Base-by-base conservation (phyloP, 2,113 vertebrate genomes). In the Vanacampus margaritifer region DNA sequence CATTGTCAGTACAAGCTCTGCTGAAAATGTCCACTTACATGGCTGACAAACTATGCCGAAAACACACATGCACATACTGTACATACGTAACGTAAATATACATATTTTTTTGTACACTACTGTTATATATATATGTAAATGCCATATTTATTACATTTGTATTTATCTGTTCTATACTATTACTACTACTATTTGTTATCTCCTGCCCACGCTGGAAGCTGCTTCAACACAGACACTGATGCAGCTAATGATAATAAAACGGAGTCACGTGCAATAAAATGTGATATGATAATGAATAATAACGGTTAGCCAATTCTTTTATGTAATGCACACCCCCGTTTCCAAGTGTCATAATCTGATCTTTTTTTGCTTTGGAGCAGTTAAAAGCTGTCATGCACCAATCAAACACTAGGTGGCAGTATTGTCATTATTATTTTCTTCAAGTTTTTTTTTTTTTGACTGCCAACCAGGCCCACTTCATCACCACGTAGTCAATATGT, bases 341-440 rank as follows among this genome's bases (percentile, higher is more conserved):
- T 61, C 21, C 21, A 61, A 23, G 21, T 61, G 11, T 41, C 21
- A n/a, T n/a, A 21, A 59, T 36, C 19, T 36, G 17, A 59, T 8
- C 39, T 2, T 41, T 21, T 2, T 41, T 21, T 59, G 21, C 5
- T 13, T 37, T 39, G 11, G 9, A 39, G 51, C 8, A 6, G 19
- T 4, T 41, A 21, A 12, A 17, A 11, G 9, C 16, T 76, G 76
- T 37, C 81, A 59, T 3, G 11, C 73, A 68, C 0, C 35, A 10
- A 2, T 5, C 64, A 1, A 74, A 63, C 91, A 86, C 85, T 54
- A 39, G 90, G 69, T 79, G 89, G 86, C 72, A 50, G 28, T 62
- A 71, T 82, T 79, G 76, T 71, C 76, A 65, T 70, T 63, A 36
- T 24, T 69, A 32, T 68, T 67, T 65, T 67, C 6, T 24, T 12